Conservation (phyloP, 2,113 vertebrate genomes). For the Gnathonemus longibarbis region DNA sequence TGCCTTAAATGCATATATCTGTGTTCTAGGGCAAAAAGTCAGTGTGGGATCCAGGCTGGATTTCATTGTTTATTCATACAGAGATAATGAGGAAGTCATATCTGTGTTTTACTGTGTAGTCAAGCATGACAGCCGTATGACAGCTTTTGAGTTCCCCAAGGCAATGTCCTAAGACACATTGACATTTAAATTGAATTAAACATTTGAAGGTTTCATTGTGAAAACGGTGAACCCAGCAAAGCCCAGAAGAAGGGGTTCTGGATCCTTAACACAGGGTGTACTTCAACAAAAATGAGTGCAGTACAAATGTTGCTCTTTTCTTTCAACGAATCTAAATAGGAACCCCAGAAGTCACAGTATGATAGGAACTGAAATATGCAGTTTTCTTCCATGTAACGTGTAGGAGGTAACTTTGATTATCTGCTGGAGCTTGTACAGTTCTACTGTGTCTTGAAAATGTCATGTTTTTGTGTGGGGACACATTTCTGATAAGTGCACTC, state of each 20-base stretch:
- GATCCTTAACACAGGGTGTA: not conserved
- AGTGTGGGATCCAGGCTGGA: not conserved
- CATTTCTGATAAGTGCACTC: not conserved
- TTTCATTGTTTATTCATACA: not conserved
- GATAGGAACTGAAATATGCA: not conserved
- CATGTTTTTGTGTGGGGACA: not conserved
- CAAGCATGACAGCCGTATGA: not conserved
- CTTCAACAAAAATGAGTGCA: not conserved
- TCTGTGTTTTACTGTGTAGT: not conserved
- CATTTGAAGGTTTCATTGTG: not conserved
- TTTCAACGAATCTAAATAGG: not conserved
- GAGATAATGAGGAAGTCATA: not conserved
- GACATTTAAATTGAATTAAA: constrained; percentile 20
- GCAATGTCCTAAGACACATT: not conserved
- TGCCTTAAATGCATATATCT: not conserved
- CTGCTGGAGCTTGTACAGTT: not conserved
- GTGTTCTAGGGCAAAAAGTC: not conserved
- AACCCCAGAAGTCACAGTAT: not conserved
- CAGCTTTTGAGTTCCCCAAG: not conserved
- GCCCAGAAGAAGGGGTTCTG: not conserved
- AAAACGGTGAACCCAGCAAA: not conserved
- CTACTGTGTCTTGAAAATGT: not conserved
- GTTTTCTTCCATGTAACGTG: not conserved
- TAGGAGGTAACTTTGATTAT: not conserved
- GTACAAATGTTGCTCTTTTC: not conserved